Base-by-base conservation (phyloP, 1,140 invertebrate species). In the Drosophila orena region DNA sequence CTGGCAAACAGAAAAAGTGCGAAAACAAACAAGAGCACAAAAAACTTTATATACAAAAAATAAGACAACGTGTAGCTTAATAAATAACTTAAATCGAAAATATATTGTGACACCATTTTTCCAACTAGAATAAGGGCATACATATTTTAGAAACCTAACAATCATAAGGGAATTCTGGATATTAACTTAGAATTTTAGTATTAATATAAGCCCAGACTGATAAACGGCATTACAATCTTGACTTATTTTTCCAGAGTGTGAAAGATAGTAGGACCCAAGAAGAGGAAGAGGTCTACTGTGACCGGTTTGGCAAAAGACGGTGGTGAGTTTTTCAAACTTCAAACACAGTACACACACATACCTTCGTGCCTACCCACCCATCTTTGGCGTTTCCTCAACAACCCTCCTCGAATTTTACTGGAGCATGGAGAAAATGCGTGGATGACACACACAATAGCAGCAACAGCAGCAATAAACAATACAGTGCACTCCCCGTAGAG, bases 321-420 rank as follows among this genome's bases (percentile, higher is more conserved):
- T 69, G 64, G 68, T 70, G 68, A 70, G 64, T 70, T 57, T 70
- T 69, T 20, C 50, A 70, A 70, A 70, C 20, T 70, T 70, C 68
- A 71, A 43, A 42, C 68, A 70, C 65, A 30, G 14, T 35, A 42
- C 37, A 15, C 40, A 43, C 42, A 44, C 15, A 47, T 34, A 64
- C 53, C 55, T 34, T 35, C 1, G 22, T 17, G 22, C n/a, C 52
- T 20, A 35, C 56, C 59, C 14, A 47, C 35, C 47, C 60, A 60
- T n/a, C 38, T 60, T 30, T 37, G 15, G 24, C 37, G 46, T 44
- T 68, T 12, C 46, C 20, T 12, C 12, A 68, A 43, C 60, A 68
- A 65, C 64, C 64, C 64, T 68, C 64, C 64, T 53, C 22, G 34
- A 65, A 34, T 44, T 65, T 68, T 50, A 40, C 64, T 64, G 30